Percentiles rank a stretch among this genome's conserved stretches.
Evolutionary conservation across 2,113 vertebrate species (phyloP).

Genomic region (Bostrychus sinensis): DNA sequence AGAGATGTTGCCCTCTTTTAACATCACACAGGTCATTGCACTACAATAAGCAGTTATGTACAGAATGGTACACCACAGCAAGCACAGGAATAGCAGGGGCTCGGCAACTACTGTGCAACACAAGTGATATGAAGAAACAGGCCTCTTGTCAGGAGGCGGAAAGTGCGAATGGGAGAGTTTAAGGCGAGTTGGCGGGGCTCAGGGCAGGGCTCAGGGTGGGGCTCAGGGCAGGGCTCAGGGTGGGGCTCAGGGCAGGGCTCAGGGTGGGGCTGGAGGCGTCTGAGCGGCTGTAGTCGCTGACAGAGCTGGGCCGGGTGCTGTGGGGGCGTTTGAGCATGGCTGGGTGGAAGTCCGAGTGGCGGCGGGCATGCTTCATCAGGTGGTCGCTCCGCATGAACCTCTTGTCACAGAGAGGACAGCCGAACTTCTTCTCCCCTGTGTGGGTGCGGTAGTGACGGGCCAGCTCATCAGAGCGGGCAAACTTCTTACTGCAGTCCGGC

Average conservation of each 20-base stretch:
- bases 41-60: slow-evolving; percentile 84
- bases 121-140: slow-evolving; percentile 66
- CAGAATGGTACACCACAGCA: slow-evolving; percentile 83
- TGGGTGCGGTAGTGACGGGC: slow-evolving; percentile 98
- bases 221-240: too few species aligned
- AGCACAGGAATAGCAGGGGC: slow-evolving; percentile 72
- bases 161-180: slow-evolving; percentile 83
- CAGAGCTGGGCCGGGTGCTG: slow-evolving; percentile 84
- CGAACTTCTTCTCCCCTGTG: slow-evolving; percentile 96
- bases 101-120: slow-evolving; percentile 76
- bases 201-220: too few species aligned
- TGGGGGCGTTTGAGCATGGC: slow-evolving; percentile 91
- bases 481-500: slow-evolving; percentile 97
- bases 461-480: slow-evolving; percentile 95
- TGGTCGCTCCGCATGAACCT: slow-evolving; percentile 99
- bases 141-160: slow-evolving; percentile 71
- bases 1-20: slow-evolving; percentile 78
- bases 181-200: slow-evolving; percentile 96
- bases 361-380: slow-evolving; percentile 95
- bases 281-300: slow-evolving; percentile 97
- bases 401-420: slow-evolving; percentile 95
- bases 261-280: slow-evolving; percentile 82
- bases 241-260: slow-evolving; percentile 83
- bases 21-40: slow-evolving; percentile 80
- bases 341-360: slow-evolving; percentile 93